Percentiles rank a stretch among this genome's conserved stretches.
Evolutionary conservation across 2,888 invertebrate genomes (phyloP).

Genomic region (Eumacrocentrus americanus): DNA sequence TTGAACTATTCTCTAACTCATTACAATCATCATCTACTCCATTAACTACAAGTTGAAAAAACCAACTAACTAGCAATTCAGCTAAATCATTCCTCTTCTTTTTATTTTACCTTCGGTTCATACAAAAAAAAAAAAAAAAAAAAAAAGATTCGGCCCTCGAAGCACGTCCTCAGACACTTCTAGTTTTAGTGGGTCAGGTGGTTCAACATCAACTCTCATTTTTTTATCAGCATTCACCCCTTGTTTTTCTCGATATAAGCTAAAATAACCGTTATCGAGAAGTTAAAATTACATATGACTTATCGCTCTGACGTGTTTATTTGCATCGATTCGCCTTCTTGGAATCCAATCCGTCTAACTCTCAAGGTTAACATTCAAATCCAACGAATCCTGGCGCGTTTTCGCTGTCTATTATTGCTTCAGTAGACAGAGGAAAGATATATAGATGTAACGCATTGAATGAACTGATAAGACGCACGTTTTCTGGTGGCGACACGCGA

Average conservation of each 20-base stretch:
- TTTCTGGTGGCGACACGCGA: too few relatives aligned
- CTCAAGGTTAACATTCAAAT: background rate
- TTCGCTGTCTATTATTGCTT: background rate
- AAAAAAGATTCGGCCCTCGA: constrained; percentile 28
- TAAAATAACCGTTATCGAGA: too few relatives aligned
- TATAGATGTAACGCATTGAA: too few relatives aligned
- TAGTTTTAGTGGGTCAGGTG: constrained; percentile 52
- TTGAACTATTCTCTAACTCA: too few relatives aligned
- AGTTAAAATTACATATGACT: too few relatives aligned
- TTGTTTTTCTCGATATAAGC: background rate
- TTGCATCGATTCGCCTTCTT: background rate
- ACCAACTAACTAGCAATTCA: too few relatives aligned
- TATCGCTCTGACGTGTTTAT: background rate
- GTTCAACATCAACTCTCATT: constrained; percentile 29
- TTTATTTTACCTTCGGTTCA: background rate
- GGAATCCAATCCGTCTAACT: background rate
- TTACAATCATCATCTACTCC: background rate
- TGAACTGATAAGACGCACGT: too few relatives aligned
- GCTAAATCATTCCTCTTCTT: too few relatives aligned
- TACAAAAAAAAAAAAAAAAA: background rate
- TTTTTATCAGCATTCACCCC: constrained; percentile 20
- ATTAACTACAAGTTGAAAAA: background rate
- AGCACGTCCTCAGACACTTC: constrained; percentile 34
- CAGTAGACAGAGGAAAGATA: background rate
- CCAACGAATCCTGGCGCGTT: background rate